Evolutionary conservation across 2,113 vertebrate genomes (phyloP).

Genomic region (Solenodon paradoxus): DNA sequence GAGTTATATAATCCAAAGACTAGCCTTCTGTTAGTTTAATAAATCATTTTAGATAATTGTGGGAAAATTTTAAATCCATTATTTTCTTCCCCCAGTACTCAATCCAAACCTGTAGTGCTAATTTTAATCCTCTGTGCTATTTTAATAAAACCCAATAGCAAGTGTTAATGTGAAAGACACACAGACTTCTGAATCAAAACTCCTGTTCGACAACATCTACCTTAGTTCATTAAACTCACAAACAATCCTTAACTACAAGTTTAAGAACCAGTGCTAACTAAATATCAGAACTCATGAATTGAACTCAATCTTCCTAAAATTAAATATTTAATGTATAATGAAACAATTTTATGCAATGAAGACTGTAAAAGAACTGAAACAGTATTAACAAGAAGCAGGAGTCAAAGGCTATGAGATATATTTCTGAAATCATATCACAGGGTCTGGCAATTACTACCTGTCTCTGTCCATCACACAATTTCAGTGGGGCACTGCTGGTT

Average conservation of each 20-base stretch:
- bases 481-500: neutral
- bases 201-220: neutral
- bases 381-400: neutral
- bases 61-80: neutral
- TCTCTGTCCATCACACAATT: neutral
- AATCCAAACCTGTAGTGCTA: neutral
- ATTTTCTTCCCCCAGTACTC: neutral
- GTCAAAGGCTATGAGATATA: neutral
- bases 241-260: neutral
- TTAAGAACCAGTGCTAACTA: neutral
- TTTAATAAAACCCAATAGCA: neutral
- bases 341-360: neutral
- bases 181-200: neutral
- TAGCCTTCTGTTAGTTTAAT: neutral
- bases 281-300: neutral
- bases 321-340: neutral
- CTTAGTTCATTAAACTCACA: neutral
- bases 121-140: neutral
- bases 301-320: neutral
- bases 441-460: neutral
- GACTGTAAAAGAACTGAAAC: neutral
- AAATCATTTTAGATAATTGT: neutral
- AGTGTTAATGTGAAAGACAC: neutral
- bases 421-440: neutral
- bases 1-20: neutral